phyloP scores from a whole-genome alignment of 1,140 invertebrate species.

The Lepidurus apus region DNA sequence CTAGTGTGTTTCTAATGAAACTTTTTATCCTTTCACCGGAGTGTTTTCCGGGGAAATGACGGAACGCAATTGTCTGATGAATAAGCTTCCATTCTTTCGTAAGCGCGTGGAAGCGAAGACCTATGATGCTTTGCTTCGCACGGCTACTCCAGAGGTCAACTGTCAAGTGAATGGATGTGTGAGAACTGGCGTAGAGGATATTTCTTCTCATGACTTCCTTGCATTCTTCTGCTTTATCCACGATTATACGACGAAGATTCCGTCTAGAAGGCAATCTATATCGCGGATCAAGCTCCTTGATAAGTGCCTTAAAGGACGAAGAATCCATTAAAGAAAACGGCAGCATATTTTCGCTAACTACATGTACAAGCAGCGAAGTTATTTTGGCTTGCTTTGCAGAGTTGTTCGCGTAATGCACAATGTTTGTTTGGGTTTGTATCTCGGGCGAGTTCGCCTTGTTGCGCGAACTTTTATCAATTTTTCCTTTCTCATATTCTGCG shows the following conservation, averaged over 20 bases:
- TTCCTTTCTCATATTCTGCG: not conserved
- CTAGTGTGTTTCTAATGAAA: not conserved
- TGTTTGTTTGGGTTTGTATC: not conserved
- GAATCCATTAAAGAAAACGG: not conserved
- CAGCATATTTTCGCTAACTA: not conserved
- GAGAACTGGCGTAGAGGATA: not conserved
- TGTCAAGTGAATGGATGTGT: not conserved
- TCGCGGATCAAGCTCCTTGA: not conserved
- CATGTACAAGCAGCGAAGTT: not conserved
- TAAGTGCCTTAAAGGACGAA: not conserved
- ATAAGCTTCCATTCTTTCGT: not conserved
- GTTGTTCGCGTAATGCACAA: not conserved
- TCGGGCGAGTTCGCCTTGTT: not conserved
- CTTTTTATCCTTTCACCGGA: slow-evolving; percentile 5
- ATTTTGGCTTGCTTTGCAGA: not conserved
- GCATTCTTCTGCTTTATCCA: not conserved
- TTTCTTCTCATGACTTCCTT: not conserved
- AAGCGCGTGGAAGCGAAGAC: slow-evolving; percentile 1
- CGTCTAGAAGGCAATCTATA: not conserved
- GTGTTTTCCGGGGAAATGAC: slow-evolving; percentile 6
- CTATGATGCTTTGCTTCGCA: slow-evolving; percentile 12
- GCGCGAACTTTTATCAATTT: not conserved
- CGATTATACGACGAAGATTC: not conserved
- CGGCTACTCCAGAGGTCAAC: slow-evolving; percentile 23
- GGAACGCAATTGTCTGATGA: not conserved